These are phyloP conservation scores for Aegithalos caudatus DNA, from an alignment of 2,113 vertebrate genomes.

Conservation along the genomic window DNA sequence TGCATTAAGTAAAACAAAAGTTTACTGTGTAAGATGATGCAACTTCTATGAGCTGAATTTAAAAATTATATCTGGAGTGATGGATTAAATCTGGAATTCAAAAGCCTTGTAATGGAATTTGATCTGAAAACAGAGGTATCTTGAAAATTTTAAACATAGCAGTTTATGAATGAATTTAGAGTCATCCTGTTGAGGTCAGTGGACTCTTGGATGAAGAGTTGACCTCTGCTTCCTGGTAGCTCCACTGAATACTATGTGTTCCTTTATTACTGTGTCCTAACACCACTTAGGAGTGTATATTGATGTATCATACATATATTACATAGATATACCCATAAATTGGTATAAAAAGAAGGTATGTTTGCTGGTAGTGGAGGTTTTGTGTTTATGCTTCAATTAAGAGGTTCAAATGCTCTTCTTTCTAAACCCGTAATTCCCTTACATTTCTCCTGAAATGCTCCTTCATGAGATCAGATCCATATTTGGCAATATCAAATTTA, in stretches of 20 bases:
- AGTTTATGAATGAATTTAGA: neutral
- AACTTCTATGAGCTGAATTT: neutral
- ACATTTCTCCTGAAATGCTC: neutral
- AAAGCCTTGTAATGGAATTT: neutral
- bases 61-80: neutral
- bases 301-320: neutral
- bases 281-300: neutral
- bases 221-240: neutral
- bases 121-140: neutral
- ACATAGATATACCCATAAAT: neutral
- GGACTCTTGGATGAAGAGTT: neutral
- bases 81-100: neutral
- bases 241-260: neutral
- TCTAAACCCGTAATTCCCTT: neutral
- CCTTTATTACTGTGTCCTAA: neutral
- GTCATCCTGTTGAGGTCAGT: neutral
- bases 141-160: neutral
- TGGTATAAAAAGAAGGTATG: neutral
- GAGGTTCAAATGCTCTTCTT: neutral
- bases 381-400: neutral
- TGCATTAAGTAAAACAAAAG: neutral
- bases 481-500: neutral
- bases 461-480: neutral
- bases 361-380: neutral
- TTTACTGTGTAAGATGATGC: neutral